These are phyloP conservation scores for Antedon mediterranea DNA, from an alignment of 53 echinoderm and acorn worm species.

Conservation along the genomic window DNA sequence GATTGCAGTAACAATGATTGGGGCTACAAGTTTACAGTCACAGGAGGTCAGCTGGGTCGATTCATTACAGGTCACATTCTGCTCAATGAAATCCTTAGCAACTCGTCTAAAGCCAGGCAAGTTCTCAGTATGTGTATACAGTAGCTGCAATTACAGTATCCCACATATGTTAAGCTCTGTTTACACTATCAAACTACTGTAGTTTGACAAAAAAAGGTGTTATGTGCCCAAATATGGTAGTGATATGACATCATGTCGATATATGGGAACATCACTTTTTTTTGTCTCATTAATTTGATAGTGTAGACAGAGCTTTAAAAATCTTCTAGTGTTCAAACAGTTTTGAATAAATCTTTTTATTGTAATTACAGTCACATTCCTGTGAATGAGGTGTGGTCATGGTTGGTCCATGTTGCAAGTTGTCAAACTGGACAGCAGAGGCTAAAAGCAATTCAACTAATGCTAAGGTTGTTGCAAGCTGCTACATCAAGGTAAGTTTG, in stretches of 20 bases:
- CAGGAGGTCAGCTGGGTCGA: slow-evolving; percentile 68
- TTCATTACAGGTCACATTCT: slow-evolving; percentile 91
- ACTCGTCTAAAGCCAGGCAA: background rate
- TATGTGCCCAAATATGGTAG: no score
- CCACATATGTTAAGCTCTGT: no score
- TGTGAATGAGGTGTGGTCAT: slow-evolving; percentile 75
- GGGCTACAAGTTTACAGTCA: slow-evolving; percentile 98
- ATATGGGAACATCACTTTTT: no score
- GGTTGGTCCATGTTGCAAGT: slow-evolving; percentile 83
- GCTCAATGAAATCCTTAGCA: slow-evolving; percentile 54
- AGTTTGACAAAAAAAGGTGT: no score
- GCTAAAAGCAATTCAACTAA: slow-evolving; percentile 70
- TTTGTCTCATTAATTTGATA: no score
- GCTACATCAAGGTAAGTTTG: slow-evolving; percentile 32
- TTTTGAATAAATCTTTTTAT: background rate
- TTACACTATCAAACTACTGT: no score
- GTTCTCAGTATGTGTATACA: no score
- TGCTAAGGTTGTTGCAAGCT: slow-evolving; percentile 62
- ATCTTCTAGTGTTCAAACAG: no score
- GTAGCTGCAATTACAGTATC: no score
- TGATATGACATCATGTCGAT: no score
- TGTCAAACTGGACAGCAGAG: slow-evolving; percentile 83
- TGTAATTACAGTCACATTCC: slow-evolving; percentile 40
- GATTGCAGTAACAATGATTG: slow-evolving; percentile 86
- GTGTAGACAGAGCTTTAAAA: no score